Evolutionary conservation across 2,797 vertebrate species (phyloP).

Genomic region (Cuniculus paca): DNA sequence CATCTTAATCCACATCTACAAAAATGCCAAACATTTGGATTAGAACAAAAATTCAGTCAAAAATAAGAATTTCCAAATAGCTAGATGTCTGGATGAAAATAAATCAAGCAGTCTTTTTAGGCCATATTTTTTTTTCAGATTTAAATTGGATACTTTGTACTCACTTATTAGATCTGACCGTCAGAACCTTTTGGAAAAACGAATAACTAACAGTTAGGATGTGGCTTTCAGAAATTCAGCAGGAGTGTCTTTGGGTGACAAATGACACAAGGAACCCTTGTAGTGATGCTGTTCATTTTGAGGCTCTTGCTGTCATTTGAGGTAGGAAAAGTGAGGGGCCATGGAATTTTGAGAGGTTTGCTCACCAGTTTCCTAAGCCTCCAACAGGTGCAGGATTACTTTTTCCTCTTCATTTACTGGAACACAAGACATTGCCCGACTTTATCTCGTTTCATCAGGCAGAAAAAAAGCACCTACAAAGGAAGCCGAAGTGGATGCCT

Average conservation of each 20-base stretch:
- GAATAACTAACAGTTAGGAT: not conserved
- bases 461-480: not conserved
- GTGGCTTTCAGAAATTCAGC: not conserved
- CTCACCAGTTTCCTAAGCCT: not conserved
- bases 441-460: constrained; percentile 8
- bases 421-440: constrained; percentile 9
- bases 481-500: not conserved
- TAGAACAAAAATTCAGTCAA: not conserved
- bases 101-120: not conserved
- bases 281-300: not conserved
- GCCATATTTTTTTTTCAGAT: not conserved
- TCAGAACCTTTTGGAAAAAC: not conserved
- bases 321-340: fast-evolving
- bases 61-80: constrained; percentile 53
- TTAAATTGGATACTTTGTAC: constrained; percentile 6
- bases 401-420: fast-evolving
- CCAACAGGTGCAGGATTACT: constrained; percentile 8
- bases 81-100: constrained; percentile 36
- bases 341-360: not conserved
- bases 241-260: not conserved
- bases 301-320: not conserved
- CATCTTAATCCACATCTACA: not conserved
- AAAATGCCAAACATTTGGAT: constrained; percentile 48
- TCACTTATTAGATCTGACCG: not conserved
- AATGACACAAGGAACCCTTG: too few species aligned